Evolutionary conservation across 2,797 vertebrate genomes (phyloP), one percentile per base, ranked within the genome.

Genomic region (Vireo griseus): DNA sequence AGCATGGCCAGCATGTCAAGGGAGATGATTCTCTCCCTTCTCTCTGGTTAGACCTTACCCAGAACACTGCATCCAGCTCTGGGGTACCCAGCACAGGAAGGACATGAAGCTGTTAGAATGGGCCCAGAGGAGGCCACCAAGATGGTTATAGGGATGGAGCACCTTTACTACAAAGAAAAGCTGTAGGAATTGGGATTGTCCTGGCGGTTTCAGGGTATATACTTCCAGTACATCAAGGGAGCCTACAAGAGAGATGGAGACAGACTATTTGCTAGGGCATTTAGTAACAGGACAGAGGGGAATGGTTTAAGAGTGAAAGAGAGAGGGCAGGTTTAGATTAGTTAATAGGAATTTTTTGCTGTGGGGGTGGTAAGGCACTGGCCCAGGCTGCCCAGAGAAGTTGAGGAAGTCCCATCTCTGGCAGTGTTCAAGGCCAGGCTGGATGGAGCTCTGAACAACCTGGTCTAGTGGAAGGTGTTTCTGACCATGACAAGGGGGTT

Each of bases 171-270:
- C 10, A 29, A 45, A 51, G 13, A 67, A 59, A 45, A n/a, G 6
- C 16, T 59, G 16, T 52, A 24, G 12, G 51, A 39, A 47, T 33
- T 45, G 16, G 15, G 39, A 7, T 45, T n/a, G 25, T 9, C 16
- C 29, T 25, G 29, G 31, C 33, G 10, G 13, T 39, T 76, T 52
- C 19, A 45, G 39, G 6, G 7, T 3, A 2, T 7, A 59, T 33
- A 24, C 16, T 59, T 51, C 0, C 1, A 59, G 6, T 59, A 25
- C 1, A 2, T 68, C 28, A n/a, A 40, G 8, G 28, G 14, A 58
- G 12, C 31, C 22, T 67, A 22, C 17, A 44, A 19, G n/a, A n/a
- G n/a, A 28, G 12, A 28, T 59, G 45, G 9, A n/a, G 35, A 28
- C 6, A 62, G 11, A 28, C 48, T n/a, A 10, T 59, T 58, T 59